Evolutionary conservation across 2,888 invertebrate genomes (phyloP), one percentile per base, ranked within the genome.

Genomic region (Hymenopus coronatus): DNA sequence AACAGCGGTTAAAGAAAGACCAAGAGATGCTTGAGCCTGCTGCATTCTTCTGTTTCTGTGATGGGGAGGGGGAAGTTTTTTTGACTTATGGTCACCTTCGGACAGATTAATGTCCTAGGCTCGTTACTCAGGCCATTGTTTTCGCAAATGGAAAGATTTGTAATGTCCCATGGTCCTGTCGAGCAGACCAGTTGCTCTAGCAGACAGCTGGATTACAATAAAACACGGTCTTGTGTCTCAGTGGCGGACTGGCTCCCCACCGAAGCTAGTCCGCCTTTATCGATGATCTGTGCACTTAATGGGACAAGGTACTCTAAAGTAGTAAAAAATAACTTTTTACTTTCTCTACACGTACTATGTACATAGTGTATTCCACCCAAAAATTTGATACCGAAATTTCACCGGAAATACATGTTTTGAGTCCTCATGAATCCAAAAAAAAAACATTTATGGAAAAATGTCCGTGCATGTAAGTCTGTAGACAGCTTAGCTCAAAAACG

Each of bases 121-220:
- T 90, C 89, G 89, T 90, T 90, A 90, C 87, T 88, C 88, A 82
- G 46, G 84, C 90, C 89, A 90, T 90, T 90, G 90, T 90, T 87
- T 90, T 90, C 89, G 87, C 88, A 88, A 89, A 89, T 88, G 88
- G 88, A 87, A 88, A 89, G 89, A 89, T 89, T 88, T 89, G 89
- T 89, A 88, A 86, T 89, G 88, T 84, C 89, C 87, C 84, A 81
- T 84, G 33, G 85, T 40, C 54, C 54, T 85, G 88, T 85, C 83
- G 54, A 28, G 46, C 54, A 54, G 85, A 15, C 85, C 85, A 54
- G 85, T 54, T 46, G 85, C 27, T 85, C 27, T 40, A 25, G 54
- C 54, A 70, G 54, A 70, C 84, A n/a, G 28, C 85, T 40, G 28
- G 85, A 85, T 85, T 85, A 85, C 54, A 85, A 85, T 85, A 85